These are phyloP conservation scores for Tetropium fuscum DNA, from an alignment of 2,888 invertebrate species.

Conservation along the genomic window DNA sequence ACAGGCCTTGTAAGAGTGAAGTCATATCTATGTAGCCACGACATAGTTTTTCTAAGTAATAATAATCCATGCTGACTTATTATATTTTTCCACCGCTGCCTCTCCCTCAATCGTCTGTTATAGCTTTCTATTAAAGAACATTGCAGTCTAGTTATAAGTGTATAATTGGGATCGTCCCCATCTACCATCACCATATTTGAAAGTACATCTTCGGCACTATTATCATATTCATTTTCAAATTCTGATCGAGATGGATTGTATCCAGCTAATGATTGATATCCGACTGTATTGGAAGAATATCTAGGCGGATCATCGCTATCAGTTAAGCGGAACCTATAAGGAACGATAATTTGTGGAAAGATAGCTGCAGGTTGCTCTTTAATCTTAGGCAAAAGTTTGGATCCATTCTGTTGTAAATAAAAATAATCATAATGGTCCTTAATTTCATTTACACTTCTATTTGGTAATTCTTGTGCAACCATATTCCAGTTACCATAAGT, in stretches of 20 bases:
- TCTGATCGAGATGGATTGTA: conserved; percentile 89
- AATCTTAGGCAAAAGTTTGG: conserved; percentile 70
- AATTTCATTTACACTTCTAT: conserved; percentile 77
- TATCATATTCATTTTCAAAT: conserved; percentile 86
- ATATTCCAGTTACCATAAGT: conserved; percentile 88
- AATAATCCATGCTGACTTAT: conserved; percentile 85
- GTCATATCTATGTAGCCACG: conserved; percentile 79
- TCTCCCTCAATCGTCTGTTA: conserved; percentile 80
- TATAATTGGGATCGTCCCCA: conserved; percentile 66
- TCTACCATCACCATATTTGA: conserved; percentile 65
- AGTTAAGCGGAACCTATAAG: conserved; percentile 75
- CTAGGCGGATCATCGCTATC: conserved; percentile 81
- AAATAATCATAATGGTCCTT: conserved; percentile 83
- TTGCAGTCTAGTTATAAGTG: conserved; percentile 75
- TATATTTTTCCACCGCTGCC: conserved; percentile 78
- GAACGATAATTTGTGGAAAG: conserved; percentile 70
- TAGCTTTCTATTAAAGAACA: conserved; percentile 79
- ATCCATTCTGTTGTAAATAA: conserved; percentile 79
- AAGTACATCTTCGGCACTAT: conserved; percentile 81
- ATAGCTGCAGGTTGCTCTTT: conserved; percentile 71
- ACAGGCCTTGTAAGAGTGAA: conserved; percentile 71
- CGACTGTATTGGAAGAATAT: conserved; percentile 66
- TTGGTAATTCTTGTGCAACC: conserved; percentile 75
- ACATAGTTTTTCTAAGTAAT: conserved; percentile 75
- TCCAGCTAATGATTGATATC: conserved; percentile 78